These are phyloP conservation scores for Lasioglossum marginatum DNA, from an alignment of 2,888 invertebrate genomes.

Conservation along the genomic window DNA sequence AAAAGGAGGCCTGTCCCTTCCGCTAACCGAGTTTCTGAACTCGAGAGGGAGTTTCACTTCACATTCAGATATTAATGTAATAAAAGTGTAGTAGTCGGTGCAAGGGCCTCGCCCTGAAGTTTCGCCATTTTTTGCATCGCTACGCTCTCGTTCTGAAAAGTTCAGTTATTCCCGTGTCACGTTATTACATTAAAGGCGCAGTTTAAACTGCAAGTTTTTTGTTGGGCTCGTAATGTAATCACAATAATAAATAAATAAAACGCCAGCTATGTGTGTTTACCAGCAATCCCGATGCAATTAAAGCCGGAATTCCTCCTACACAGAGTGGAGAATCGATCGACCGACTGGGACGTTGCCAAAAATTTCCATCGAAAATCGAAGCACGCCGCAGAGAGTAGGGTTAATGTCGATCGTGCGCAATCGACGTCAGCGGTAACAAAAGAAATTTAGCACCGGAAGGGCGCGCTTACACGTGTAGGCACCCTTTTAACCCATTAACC, in stretches of 20 bases:
- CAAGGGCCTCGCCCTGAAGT: not conserved
- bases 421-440: slow-evolving; percentile 12
- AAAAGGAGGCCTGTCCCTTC: slow-evolving; percentile 23
- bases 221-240: not conserved
- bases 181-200: not conserved
- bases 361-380: slow-evolving; percentile 19
- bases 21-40: too few relatives aligned
- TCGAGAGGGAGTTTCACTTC: not conserved
- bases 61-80: slow-evolving; percentile 1
- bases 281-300: slow-evolving; percentile 2
- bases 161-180: not conserved
- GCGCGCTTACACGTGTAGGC: slow-evolving; percentile 53
- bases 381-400: not conserved
- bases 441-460: slow-evolving; percentile 57
- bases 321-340: not conserved
- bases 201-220: not conserved
- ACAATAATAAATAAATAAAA: not conserved
- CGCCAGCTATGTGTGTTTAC: not conserved
- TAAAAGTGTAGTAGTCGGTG: not conserved
- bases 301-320: not conserved
- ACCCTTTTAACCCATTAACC: slow-evolving; percentile 74
- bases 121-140: not conserved
- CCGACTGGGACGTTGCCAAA: slow-evolving; percentile 7
- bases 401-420: not conserved
- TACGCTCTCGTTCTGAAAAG: not conserved